A percentile compares a stretch with the other conserved stretches of the same genome.
These are phyloP conservation scores for Zosterops hypoxanthus DNA, from an alignment of 2,113 vertebrate genomes.

Conservation along the genomic window DNA sequence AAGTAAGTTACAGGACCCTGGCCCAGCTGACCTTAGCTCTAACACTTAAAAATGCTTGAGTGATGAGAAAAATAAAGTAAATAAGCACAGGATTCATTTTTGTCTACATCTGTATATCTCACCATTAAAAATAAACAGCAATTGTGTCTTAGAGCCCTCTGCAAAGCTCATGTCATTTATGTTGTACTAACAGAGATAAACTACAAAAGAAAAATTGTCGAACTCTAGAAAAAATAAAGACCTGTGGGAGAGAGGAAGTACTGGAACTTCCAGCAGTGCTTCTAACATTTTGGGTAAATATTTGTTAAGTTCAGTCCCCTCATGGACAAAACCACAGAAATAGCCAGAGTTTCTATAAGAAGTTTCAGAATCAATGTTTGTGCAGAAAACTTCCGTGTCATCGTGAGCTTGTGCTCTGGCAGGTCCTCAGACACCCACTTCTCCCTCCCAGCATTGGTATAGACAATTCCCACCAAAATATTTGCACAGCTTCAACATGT, in stretches of 20 bases:
- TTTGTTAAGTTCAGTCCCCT: not conserved
- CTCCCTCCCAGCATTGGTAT: not conserved
- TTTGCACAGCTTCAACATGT: not conserved
- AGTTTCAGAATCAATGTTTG: conserved; percentile 4
- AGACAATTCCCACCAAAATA: not conserved
- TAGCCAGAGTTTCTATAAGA: not conserved
- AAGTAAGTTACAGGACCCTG: not conserved
- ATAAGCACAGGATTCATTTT: not conserved
- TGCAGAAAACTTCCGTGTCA: not conserved
- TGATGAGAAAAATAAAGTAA: not conserved
- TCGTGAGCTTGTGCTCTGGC: not conserved
- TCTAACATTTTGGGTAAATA: not conserved
- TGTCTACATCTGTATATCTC: not conserved
- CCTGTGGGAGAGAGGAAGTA: conserved; percentile 13
- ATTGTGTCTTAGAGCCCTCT: not conserved
- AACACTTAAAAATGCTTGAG: not conserved
- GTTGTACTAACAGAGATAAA: not conserved
- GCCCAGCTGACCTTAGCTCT: not conserved
- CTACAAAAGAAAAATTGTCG: not conserved
- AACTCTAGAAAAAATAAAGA: conserved; percentile 13
- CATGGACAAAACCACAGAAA: not conserved
- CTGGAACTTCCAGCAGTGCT: not conserved
- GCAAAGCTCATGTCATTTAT: not conserved
- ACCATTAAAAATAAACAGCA: not conserved
- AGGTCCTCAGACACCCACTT: not conserved